A percentile compares a stretch with the other conserved stretches of the same genome.
Evolutionary conservation across 2,888 invertebrate genomes (phyloP).

Genomic region (Baccha elongata): DNA sequence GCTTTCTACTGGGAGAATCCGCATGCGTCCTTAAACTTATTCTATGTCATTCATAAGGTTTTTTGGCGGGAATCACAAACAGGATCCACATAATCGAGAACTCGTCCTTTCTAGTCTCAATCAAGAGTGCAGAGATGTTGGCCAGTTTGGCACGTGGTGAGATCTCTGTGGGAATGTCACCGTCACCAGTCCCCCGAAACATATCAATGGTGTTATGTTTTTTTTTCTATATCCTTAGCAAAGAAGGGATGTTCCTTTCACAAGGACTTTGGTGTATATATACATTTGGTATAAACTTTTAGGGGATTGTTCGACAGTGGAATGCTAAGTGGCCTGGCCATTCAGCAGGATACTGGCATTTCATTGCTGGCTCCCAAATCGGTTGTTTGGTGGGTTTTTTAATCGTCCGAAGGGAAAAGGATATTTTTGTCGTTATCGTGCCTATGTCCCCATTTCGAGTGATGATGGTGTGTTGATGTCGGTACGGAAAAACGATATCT

Average conservation of each 20-base stretch:
- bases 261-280: slow-evolving; percentile 30
- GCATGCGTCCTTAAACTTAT: slow-evolving; percentile 57
- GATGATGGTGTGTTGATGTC: slow-evolving; percentile 58
- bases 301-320: slow-evolving; percentile 69
- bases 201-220: slow-evolving; percentile 56
- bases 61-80: slow-evolving; percentile 23
- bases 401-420: slow-evolving; percentile 73
- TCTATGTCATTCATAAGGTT: slow-evolving; percentile 24
- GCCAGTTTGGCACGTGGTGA: slow-evolving; percentile 51
- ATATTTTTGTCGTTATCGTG: slow-evolving; percentile 25
- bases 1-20: not conserved
- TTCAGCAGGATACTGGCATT: slow-evolving; percentile 72
- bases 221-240: slow-evolving; percentile 45
- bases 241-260: slow-evolving; percentile 69
- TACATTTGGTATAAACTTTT: slow-evolving; percentile 33
- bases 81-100: slow-evolving; percentile 13
- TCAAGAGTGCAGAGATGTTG: slow-evolving; percentile 35
- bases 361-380: slow-evolving; percentile 72
- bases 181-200: slow-evolving; percentile 36
- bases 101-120: slow-evolving; percentile 52
- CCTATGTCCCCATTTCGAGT: slow-evolving; percentile 37
- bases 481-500: slow-evolving; percentile 34
- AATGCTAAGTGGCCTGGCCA: slow-evolving; percentile 74
- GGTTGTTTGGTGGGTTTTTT: slow-evolving; percentile 72
- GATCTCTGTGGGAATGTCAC: slow-evolving; percentile 59